Evolutionary conservation across 2,888 invertebrate genomes (phyloP).

Genomic region (Pandemis corylana): DNA sequence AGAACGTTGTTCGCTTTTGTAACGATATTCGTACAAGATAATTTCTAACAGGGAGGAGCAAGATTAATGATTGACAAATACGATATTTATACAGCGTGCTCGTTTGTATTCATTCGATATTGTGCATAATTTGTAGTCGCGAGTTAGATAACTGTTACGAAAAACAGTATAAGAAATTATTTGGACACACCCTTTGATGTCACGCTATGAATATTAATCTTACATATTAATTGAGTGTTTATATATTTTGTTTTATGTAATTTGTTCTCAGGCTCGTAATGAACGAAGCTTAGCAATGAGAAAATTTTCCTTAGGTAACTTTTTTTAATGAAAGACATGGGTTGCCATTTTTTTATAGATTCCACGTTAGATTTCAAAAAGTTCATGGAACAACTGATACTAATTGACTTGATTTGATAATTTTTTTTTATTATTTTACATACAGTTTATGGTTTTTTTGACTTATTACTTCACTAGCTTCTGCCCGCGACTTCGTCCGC

Average conservation of each 20-base stretch:
- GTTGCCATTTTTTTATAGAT: too few species aligned
- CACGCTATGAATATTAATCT: neutral
- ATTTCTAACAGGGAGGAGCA: neutral
- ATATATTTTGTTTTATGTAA: neutral
- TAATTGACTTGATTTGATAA: too few species aligned
- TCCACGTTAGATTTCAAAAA: too few species aligned
- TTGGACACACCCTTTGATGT: neutral
- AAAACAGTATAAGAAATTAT: constrained; percentile 1
- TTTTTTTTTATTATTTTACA: too few species aligned
- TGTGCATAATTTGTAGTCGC: constrained; percentile 6
- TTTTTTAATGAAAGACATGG: too few species aligned
- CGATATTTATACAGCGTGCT: constrained; percentile 15
- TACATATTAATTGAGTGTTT: neutral
- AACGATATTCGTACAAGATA: neutral
- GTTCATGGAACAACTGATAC: too few species aligned
- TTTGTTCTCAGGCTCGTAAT: neutral
- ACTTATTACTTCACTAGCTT: too few species aligned
- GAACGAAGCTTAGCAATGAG: neutral
- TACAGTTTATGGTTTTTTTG: too few species aligned
- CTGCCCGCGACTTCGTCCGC: too few species aligned
- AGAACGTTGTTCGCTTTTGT: neutral
- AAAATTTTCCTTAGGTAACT: too few species aligned
- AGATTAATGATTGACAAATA: constrained; percentile 13
- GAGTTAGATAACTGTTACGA: constrained; percentile 12
- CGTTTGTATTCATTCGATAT: constrained; percentile 9